Base-by-base conservation (phyloP, 2,888 invertebrate genomes). In the Pristionchus japonicus region DNA sequence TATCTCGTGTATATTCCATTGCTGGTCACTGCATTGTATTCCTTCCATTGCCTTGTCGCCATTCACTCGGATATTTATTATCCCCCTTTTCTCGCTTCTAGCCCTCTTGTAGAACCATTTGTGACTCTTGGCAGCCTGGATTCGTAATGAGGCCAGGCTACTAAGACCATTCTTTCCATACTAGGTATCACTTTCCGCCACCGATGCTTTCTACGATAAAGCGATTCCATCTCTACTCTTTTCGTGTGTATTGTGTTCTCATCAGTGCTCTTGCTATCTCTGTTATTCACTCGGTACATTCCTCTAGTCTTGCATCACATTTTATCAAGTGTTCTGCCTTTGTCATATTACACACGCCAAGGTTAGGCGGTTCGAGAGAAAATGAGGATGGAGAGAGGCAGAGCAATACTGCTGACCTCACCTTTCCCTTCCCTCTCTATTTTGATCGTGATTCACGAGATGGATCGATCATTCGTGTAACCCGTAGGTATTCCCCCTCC, bases 161-260 rank as follows among this genome's bases (percentile, higher is more conserved):
- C n/a, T n/a, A n/a, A n/a, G n/a, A n/a, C n/a, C n/a, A n/a, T n/a
- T n/a, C n/a, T n/a, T n/a, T n/a, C n/a, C n/a, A n/a, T 70, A 11
- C 70, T 77, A 77, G 77, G 77, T 27, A 47, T 47, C 77, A 27
- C 70, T 74, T 37, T 40, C 40, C 37, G 7, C 23, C 70, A 27
- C 70, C 37, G 64, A 2, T 47, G 77, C 77, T 77, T 77, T 77
- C 77, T 57, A 20, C 15, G 77, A 77, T 77, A 77, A 77, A 77
- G 77, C 77, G 77, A 77, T 27, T 77, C 43, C 77, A 77, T 77
- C n/a, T n/a, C n/a, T n/a, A n/a, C n/a, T n/a, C n/a, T n/a, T n/a
- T 43, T 77, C 70, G 20, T 13, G 17, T 67, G 67, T 67, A n/a
- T 34, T 67, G 13, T 34, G 34, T 67, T 31, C 67, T 67, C 34